These are phyloP conservation scores for Acanthornis magna DNA, from an alignment of 2,797 vertebrate species.

Conservation along the genomic window DNA sequence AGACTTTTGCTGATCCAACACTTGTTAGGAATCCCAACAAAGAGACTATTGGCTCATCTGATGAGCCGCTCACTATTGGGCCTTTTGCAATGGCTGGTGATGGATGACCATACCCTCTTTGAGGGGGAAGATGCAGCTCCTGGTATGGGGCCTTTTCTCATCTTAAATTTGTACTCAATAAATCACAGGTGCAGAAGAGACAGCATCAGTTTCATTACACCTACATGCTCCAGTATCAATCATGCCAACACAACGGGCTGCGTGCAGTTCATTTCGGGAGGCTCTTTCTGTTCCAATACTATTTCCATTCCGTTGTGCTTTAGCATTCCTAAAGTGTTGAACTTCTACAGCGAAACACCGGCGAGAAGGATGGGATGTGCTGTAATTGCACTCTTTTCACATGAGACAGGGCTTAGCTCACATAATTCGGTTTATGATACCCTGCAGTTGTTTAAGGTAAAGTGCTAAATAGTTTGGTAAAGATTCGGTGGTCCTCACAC, in stretches of 20 bases:
- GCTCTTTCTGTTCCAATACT: slow-evolving; percentile 73
- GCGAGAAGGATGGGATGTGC: slow-evolving; percentile 14
- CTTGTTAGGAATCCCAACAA: slow-evolving; percentile 99
- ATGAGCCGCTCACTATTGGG: slow-evolving; percentile 93
- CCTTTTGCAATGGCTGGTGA: slow-evolving; percentile 93
- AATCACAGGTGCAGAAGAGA: slow-evolving; percentile 84
- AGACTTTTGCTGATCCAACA: slow-evolving; percentile 99
- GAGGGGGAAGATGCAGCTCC: slow-evolving; percentile 84
- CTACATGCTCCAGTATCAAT: slow-evolving; percentile 86
- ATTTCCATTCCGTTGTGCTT: slow-evolving; percentile 71
- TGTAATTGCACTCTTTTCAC: not conserved
- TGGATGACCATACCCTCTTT: slow-evolving; percentile 93
- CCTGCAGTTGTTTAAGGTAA: not conserved
- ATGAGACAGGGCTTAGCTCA: not conserved
- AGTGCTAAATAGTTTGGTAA: not conserved
- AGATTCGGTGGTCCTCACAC: not conserved
- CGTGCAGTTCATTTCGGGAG: slow-evolving; percentile 79
- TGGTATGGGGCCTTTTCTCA: slow-evolving; percentile 88
- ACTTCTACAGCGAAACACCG: not conserved
- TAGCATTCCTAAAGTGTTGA: slow-evolving; percentile 55
- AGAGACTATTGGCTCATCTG: slow-evolving; percentile 96
- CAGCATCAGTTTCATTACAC: slow-evolving; percentile 86
- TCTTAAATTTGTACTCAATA: slow-evolving; percentile 88
- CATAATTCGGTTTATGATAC: not conserved
- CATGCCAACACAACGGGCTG: slow-evolving; percentile 79